phyloP scores from a whole-genome alignment of 1,140 invertebrate genomes.

The Lepidurus arcticus region DNA sequence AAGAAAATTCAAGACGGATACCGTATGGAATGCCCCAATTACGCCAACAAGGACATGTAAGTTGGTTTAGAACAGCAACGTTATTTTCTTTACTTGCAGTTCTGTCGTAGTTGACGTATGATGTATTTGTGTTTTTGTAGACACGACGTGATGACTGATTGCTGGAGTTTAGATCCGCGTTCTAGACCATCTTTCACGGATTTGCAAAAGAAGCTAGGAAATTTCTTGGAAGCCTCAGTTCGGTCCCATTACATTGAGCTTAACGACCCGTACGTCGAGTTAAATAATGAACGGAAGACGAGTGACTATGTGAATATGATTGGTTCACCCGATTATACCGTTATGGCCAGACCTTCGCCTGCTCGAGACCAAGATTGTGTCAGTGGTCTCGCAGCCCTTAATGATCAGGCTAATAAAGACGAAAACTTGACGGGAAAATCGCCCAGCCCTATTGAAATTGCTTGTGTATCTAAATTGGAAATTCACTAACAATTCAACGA shows the following conservation, averaged over 20 bases:
- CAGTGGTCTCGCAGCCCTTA: not conserved
- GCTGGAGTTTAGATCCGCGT: slow-evolving; percentile 73
- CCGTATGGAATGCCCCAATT: slow-evolving; percentile 75
- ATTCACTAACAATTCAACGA: too few relatives aligned
- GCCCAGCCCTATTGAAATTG: not conserved
- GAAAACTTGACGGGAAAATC: not conserved
- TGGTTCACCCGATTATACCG: slow-evolving; percentile 60
- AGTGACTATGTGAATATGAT: slow-evolving; percentile 72
- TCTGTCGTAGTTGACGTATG: not conserved
- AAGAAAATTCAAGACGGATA: slow-evolving; percentile 73
- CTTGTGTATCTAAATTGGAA: too few relatives aligned
- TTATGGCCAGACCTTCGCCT: slow-evolving; percentile 41
- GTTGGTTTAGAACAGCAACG: slow-evolving; percentile 36
- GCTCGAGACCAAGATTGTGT: not conserved
- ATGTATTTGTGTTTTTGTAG: slow-evolving; percentile 44
- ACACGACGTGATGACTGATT: slow-evolving; percentile 76
- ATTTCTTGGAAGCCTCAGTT: slow-evolving; percentile 71
- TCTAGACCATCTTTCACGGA: slow-evolving; percentile 69
- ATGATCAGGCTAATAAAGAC: not conserved
- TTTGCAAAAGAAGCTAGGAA: slow-evolving; percentile 65
- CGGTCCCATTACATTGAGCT: slow-evolving; percentile 77
- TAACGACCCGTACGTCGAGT: slow-evolving; percentile 68
- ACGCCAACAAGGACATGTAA: slow-evolving; percentile 67
- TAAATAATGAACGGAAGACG: slow-evolving; percentile 53
- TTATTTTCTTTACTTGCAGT: not conserved